phyloP scores from a whole-genome alignment of 2,888 invertebrate species.

The Ectobius pallidus region DNA sequence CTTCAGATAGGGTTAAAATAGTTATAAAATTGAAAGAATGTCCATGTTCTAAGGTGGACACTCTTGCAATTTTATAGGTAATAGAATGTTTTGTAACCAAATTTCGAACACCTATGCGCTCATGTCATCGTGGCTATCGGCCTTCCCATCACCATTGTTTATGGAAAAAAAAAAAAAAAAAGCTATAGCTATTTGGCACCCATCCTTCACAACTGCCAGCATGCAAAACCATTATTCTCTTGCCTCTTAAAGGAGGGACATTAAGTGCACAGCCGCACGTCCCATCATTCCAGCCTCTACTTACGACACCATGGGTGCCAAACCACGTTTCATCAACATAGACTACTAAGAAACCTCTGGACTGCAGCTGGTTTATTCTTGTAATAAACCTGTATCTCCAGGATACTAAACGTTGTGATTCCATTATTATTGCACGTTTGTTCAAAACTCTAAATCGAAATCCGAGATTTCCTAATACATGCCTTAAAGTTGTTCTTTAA shows the following conservation, averaged over 20 bases:
- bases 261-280: no score
- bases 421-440: neutral
- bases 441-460: neutral
- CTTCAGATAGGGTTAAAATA: no score
- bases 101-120: no score
- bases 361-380: neutral
- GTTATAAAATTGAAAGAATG: no score
- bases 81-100: neutral
- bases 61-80: no score
- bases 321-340: no score
- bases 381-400: no score
- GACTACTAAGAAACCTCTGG: neutral
- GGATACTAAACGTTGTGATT: neutral
- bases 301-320: no score
- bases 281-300: no score
- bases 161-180: neutral
- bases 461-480: neutral
- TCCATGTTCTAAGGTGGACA: no score
- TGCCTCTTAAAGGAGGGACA: neutral
- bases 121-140: neutral
- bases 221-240: no score
- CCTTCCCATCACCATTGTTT: neutral
- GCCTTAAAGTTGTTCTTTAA: neutral
- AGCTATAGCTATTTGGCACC: neutral
- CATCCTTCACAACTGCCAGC: neutral